Evolutionary conservation across 1,140 invertebrate genomes (phyloP).

Genomic region (Hyposmocoma kahamanoa): DNA sequence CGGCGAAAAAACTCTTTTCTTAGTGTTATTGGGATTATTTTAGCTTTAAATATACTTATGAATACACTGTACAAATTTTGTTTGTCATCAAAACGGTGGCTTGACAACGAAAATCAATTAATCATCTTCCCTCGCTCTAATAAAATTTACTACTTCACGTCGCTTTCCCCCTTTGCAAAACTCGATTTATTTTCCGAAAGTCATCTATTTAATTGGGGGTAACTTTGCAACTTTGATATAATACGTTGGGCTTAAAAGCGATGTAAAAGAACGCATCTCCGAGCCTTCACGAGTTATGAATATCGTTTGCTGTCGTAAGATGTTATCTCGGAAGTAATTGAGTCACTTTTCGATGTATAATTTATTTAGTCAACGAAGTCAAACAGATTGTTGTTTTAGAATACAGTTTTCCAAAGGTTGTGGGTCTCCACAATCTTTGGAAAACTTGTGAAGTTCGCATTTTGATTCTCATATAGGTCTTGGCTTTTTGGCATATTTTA

Average conservation of each 20-base stretch:
- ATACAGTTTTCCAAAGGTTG: too few species aligned
- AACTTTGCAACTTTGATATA: constrained; percentile 39
- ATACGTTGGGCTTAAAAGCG: too few species aligned
- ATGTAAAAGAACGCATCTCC: too few species aligned
- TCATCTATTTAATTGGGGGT: constrained; percentile 55
- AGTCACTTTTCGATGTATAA: constrained; percentile 17
- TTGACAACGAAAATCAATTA: constrained; percentile 32
- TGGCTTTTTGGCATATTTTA: too few species aligned
- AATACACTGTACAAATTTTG: constrained; percentile 24
- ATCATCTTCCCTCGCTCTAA: constrained; percentile 34
- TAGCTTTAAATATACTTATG: background rate
- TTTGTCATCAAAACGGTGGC: constrained; percentile 28
- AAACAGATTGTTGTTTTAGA: too few species aligned
- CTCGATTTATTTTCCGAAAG: constrained; percentile 49
- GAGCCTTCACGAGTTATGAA: constrained; percentile 6
- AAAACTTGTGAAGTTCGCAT: too few species aligned
- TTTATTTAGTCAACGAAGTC: constrained; percentile 12
- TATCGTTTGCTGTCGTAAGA: constrained; percentile 25
- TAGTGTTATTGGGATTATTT: background rate
- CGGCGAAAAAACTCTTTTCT: background rate
- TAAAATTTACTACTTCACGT: constrained; percentile 44
- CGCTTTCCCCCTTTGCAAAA: constrained; percentile 26
- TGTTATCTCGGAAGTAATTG: constrained; percentile 19
- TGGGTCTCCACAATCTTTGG: too few species aligned
- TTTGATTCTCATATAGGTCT: too few species aligned